Evolutionary conservation across 2,888 invertebrate species (phyloP).

Genomic region (Lamellibrachia columna): DNA sequence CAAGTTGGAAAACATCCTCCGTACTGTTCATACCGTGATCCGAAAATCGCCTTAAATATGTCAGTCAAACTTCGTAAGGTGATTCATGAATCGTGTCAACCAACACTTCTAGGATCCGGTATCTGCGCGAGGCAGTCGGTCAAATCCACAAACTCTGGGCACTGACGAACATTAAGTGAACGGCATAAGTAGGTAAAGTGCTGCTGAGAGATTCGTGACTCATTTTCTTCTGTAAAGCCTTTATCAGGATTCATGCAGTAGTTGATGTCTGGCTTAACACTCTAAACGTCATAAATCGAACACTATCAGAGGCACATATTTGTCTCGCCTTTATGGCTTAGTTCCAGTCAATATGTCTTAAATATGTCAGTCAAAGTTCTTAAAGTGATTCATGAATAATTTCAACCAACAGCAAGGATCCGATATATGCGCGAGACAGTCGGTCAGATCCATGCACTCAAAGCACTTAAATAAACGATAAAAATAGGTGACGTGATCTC

Average conservation of each 20-base stretch:
- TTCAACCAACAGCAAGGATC: neutral
- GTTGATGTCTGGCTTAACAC: neutral
- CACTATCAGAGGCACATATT: neutral
- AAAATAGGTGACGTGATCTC: neutral
- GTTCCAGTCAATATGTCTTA: neutral
- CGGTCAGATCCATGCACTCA: neutral
- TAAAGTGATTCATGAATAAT: neutral
- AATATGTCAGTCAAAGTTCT: too few relatives aligned
- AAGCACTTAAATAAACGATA: neutral
- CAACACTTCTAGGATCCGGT: neutral
- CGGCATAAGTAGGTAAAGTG: neutral
- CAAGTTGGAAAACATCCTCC: neutral
- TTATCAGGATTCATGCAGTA: neutral
- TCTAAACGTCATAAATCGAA: neutral
- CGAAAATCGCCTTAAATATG: neutral
- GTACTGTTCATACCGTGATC: too few relatives aligned
- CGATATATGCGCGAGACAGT: too few relatives aligned
- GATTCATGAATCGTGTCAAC: neutral
- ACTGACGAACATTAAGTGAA: neutral
- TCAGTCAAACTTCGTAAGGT: neutral
- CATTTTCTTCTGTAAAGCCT: neutral
- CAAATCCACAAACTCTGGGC: neutral
- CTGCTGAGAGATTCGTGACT: neutral
- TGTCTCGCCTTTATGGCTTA: neutral
- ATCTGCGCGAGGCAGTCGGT: too few relatives aligned